These are phyloP conservation scores for Eupeodes luniger DNA, from an alignment of 2,888 invertebrate genomes.

Conservation along the genomic window DNA sequence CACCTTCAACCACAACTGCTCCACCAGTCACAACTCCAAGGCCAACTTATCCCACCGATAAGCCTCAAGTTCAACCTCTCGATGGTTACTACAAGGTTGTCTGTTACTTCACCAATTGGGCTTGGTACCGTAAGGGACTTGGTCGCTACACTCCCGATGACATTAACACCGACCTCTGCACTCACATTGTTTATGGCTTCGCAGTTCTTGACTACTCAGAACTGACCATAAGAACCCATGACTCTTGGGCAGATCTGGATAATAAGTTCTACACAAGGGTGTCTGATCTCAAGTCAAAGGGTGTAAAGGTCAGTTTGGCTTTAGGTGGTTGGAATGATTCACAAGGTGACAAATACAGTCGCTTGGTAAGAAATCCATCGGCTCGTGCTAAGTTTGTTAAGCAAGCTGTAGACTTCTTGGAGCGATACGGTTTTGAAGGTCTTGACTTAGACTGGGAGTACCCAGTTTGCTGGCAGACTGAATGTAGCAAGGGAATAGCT, in stretches of 20 bases:
- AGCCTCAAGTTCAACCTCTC: slow-evolving; percentile 84
- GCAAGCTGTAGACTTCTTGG: slow-evolving; percentile 90
- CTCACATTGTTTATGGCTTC: slow-evolving; percentile 96
- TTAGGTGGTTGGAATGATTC: slow-evolving; percentile 99
- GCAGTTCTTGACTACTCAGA: slow-evolving; percentile 94
- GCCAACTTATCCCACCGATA: slow-evolving; percentile 81
- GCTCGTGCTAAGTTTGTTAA: slow-evolving; percentile 90
- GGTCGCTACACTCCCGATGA: slow-evolving; percentile 94
- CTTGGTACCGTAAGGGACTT: slow-evolving; percentile 93
- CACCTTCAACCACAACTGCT: slow-evolving; percentile 78
- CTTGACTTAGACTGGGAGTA: slow-evolving; percentile 98
- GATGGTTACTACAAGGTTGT: slow-evolving; percentile 91
- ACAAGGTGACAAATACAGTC: slow-evolving; percentile 94
- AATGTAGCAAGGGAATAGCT: slow-evolving; percentile 92
- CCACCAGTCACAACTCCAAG: slow-evolving; percentile 77
- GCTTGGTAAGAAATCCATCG: slow-evolving; percentile 90
- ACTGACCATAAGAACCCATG: slow-evolving; percentile 91
- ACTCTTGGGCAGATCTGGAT: slow-evolving; percentile 95
- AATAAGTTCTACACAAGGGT: slow-evolving; percentile 95
- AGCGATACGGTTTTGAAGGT: slow-evolving; percentile 94
- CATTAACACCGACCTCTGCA: slow-evolving; percentile 94
- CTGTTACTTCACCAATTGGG: slow-evolving; percentile 97
- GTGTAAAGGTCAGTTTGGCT: slow-evolving; percentile 93
- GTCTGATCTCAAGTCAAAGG: slow-evolving; percentile 90
- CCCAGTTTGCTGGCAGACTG: slow-evolving; percentile 89